Evolutionary conservation across 2,797 vertebrate species (phyloP).

Genomic region (Onychomys torridus): DNA sequence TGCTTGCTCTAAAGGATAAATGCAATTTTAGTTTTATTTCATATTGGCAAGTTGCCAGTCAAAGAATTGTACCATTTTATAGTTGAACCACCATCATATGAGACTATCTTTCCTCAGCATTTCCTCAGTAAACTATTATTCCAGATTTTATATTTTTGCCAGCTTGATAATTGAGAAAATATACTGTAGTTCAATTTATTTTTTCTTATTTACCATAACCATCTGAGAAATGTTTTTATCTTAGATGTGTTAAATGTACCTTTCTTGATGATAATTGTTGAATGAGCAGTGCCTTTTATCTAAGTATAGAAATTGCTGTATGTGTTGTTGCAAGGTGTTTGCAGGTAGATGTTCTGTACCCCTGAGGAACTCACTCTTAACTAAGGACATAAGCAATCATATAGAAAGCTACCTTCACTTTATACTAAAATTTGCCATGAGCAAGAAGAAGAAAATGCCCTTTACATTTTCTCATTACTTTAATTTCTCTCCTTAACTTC

Average conservation of each 20-base stretch:
- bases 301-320: constrained; percentile 38
- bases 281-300: constrained; percentile 44
- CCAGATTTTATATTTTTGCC: not conserved
- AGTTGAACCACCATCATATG: constrained; percentile 18
- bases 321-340: constrained; percentile 26
- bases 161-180: constrained; percentile 58
- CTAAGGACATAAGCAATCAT: constrained; percentile 46
- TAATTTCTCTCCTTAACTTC: constrained; percentile 58
- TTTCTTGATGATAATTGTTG: constrained; percentile 34
- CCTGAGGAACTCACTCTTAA: not conserved
- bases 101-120: constrained; percentile 43
- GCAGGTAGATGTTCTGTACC: not conserved
- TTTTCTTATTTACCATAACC: constrained; percentile 51
- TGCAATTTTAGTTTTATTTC: constrained; percentile 58
- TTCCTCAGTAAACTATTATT: constrained; percentile 55
- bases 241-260: constrained; percentile 52
- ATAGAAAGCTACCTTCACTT: not conserved
- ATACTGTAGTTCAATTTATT: constrained; percentile 20
- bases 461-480: constrained; percentile 57
- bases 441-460: constrained; percentile 46
- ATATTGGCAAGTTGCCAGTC: constrained; percentile 40
- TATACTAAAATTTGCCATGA: constrained; percentile 36
- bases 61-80: constrained; percentile 58
- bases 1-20: constrained; percentile 53
- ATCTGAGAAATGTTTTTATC: constrained; percentile 52